Evolutionary conservation across 2,113 vertebrate species (phyloP), one percentile per base, ranked within the genome.

Genomic region (Albula goreensis): DNA sequence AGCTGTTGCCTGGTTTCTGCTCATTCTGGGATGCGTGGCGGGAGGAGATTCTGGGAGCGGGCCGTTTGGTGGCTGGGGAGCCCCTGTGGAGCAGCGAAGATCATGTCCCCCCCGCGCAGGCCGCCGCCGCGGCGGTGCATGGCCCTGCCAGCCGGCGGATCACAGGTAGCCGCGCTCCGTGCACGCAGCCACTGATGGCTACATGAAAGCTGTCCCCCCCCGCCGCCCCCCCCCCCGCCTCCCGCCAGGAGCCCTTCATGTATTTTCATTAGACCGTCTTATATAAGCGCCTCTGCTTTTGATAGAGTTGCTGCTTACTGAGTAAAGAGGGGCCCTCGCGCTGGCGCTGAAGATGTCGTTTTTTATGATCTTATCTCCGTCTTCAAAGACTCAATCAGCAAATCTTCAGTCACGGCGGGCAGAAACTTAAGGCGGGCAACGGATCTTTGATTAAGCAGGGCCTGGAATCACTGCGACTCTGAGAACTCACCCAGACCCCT

Each of bases 361-460:
- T 83, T 85, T 88, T 77, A 86, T 87, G 66, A 89, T 86, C 22
- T 41, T 15, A 78, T 86, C 85, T 66, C 31, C 85, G 77, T 53
- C 80, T 83, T 86, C n/a, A 86, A 80, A 78, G 86, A 19, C 53
- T 70, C 86, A 25, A 88, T 83, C 80, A 56, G 31, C 63, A 60
- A 86, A 88, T 84, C 83, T 84, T 87, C 82, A 89, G 84, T 85
- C 85, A 81, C 85, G 22, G 41, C 83, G 81, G 70, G 11, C 66
- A 88, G 79, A 89, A 87, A 83, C 86, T 79, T 80, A 77, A 86
- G 84, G 52, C 49, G 66, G 81, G 86, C 78, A 83, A 86, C 82
- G 81, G 80, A 79, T 87, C 80, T 85, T 87, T 86, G 66, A 86
- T 84, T 78, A 92, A 86, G 87, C 83, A 81, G 81, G 49, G 83